phyloP scores from a whole-genome alignment of 2,113 vertebrate species.

The Prinia subflava region DNA sequence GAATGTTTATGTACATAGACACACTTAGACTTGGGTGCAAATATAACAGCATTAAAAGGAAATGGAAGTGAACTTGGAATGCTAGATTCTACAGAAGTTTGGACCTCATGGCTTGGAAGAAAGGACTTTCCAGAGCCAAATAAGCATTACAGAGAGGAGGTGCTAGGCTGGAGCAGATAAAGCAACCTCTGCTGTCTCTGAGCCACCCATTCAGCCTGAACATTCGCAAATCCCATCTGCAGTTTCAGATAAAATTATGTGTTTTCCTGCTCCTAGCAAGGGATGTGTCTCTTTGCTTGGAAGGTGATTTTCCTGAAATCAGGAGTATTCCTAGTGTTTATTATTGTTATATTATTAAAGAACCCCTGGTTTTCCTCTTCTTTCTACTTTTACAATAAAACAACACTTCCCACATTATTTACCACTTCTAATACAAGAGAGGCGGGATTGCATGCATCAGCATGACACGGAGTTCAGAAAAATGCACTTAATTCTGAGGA shows the following conservation, averaged over 20 bases:
- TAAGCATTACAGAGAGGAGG: neutral
- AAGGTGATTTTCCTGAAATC: neutral
- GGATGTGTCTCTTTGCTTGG: neutral
- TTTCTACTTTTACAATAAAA: neutral
- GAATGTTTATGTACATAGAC: neutral
- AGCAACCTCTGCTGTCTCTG: neutral
- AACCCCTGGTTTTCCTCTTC: neutral
- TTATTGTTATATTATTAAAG: neutral
- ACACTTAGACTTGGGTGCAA: neutral
- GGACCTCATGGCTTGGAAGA: neutral
- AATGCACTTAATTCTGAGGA: neutral
- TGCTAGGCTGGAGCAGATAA: neutral
- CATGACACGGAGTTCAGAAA: neutral
- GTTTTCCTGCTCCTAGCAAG: neutral
- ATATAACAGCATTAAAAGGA: neutral
- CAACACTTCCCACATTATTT: neutral
- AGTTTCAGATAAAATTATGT: neutral
- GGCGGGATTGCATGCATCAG: neutral
- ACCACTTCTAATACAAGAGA: neutral
- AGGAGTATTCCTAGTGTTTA: neutral
- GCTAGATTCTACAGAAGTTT: neutral
- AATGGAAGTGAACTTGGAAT: neutral
- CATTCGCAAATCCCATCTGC: neutral
- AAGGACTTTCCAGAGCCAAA: neutral
- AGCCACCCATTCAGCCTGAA: neutral